Evolutionary conservation across 2,797 vertebrate genomes (phyloP).

Genomic region (Protonibea diacanthus): DNA sequence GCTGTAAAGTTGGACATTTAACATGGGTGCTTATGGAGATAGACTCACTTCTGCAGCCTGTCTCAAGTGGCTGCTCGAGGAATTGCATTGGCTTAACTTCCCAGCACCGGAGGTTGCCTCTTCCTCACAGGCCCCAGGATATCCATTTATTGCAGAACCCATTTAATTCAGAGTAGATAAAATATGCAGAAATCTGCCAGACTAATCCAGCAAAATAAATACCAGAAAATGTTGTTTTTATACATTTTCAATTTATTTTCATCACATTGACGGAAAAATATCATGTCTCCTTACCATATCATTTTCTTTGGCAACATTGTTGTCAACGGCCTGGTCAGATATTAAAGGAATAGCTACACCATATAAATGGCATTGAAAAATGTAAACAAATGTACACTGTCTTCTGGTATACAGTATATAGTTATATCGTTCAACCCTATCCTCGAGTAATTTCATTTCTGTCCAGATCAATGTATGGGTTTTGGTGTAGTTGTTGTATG

Average conservation of each 20-base stretch:
- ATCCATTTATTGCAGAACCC: too few relatives aligned
- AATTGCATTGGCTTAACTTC: too few relatives aligned
- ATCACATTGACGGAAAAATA: slow-evolving; percentile 1
- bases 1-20: too few relatives aligned
- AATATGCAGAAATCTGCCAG: neutral
- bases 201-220: neutral
- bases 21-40: too few relatives aligned
- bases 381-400: neutral
- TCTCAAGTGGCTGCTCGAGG: too few relatives aligned
- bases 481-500: slow-evolving; percentile 13
- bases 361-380: neutral
- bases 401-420: neutral
- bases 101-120: too few relatives aligned
- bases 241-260: neutral
- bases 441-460: neutral
- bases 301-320: neutral
- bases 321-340: neutral
- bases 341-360: neutral
- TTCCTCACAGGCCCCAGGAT: too few relatives aligned
- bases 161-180: too few relatives aligned
- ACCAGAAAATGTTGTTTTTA: neutral
- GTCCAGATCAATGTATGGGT: neutral
- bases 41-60: too few relatives aligned
- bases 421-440: neutral
- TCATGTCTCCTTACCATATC: too few relatives aligned